Evolutionary conservation across 1,140 invertebrate species (phyloP), one percentile per base, ranked within the genome.

Genomic region (Colletes gigas): DNA sequence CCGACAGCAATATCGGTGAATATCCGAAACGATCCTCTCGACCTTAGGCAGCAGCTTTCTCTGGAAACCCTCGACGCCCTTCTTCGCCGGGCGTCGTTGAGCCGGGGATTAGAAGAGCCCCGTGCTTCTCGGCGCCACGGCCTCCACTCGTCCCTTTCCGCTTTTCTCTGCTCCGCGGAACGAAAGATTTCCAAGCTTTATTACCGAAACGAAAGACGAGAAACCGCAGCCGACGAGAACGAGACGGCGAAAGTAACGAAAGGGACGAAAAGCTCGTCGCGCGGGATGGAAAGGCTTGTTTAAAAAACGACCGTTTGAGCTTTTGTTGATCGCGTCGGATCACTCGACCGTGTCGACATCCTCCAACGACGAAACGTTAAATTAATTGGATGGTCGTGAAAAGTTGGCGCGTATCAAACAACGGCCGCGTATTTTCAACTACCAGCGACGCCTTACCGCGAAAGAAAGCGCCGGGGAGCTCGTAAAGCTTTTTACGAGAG

Each of bases 51-150:
- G 44, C 14, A 15, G n/a, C 39, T n/a, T 39, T 41, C 47, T 1
- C 39, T n/a, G 54, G 60, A 57, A 63, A 50, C 44, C 44, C 54
- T 76, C 10, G 30, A 44, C 30, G 47, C 3, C 15, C 12, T 15
- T 44, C 60, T 52, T 63, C 78, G 19, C 63, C 30, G 17, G 62
- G 44, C n/a, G 7, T 54, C 74, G 59, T 57, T 72, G 70, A 77
- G 55, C 52, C 30, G 54, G 12, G 69, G 77, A 85, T 85, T 83
- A 85, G 77, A 76, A 71, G 81, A 83, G 72, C 39, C 39, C 47
- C 50, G 21, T 54, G 19, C 30, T 44, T 62, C 67, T 17, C 15
- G 41, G 7, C 15, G 6, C 19, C 8, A 47, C 44, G 30, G 57
- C 21, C 60, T 67, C 54, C 55, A 19, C 47, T 50, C 50, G 30